These are phyloP conservation scores for Anagyrus pseudococci DNA, from an alignment of 2,888 invertebrate genomes.

Conservation along the genomic window DNA sequence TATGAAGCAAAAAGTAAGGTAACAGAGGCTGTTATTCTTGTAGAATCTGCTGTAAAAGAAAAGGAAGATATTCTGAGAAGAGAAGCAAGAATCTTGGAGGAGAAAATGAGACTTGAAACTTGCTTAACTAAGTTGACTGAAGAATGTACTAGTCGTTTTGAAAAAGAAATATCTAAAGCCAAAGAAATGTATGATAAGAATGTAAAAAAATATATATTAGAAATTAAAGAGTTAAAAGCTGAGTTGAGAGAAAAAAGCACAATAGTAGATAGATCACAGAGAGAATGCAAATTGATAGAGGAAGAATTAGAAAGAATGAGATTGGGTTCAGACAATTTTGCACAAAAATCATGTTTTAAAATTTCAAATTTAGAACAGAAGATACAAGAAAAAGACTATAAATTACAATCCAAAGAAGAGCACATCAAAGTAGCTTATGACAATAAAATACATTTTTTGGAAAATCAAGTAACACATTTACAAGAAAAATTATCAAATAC, in stretches of 20 bases:
- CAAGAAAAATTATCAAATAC: constrained; percentile 46
- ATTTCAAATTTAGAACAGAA: constrained; percentile 49
- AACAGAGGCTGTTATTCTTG: constrained; percentile 66
- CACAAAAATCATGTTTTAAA: constrained; percentile 44
- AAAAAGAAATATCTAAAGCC: constrained; percentile 67
- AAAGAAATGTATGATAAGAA: constrained; percentile 69
- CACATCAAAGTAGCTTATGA: constrained; percentile 40
- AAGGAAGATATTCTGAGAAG: constrained; percentile 65
- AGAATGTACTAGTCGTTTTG: constrained; percentile 55
- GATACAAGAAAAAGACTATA: constrained; percentile 46
- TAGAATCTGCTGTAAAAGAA: constrained; percentile 67
- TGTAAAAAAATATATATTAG: constrained; percentile 65
- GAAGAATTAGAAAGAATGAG: constrained; percentile 62
- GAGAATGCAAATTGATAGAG: constrained; percentile 66
- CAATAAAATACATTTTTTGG: constrained; percentile 46
- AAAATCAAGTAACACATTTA: constrained; percentile 46
- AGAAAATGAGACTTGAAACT: constrained; percentile 47
- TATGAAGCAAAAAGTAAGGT: constrained; percentile 65
- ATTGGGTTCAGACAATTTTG: constrained; percentile 43
- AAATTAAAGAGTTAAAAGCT: constrained; percentile 66
- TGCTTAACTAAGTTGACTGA: constrained; percentile 46
- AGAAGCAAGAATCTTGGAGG: constrained; percentile 57
- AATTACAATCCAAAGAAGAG: constrained; percentile 44
- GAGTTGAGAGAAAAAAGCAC: constrained; percentile 68
- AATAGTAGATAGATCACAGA: constrained; percentile 64